Evolutionary conservation across 2,113 vertebrate genomes (phyloP).

Genomic region (Motacilla alba): DNA sequence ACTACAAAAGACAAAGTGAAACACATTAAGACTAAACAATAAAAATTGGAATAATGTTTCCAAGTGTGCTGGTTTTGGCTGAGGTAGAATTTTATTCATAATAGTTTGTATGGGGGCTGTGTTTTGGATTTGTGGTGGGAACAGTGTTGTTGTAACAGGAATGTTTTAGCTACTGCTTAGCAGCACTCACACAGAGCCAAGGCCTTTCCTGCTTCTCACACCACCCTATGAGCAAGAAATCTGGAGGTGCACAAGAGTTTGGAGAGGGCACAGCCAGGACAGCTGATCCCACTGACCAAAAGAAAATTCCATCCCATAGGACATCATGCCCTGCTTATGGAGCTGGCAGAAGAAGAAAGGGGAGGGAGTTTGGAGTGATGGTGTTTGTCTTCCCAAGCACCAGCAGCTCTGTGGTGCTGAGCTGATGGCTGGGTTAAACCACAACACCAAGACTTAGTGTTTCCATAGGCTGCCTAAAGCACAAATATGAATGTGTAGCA

Average conservation of each 20-base stretch:
- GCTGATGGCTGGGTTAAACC: not conserved
- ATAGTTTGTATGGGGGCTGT: not conserved
- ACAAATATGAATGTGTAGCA: not conserved
- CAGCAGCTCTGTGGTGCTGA: not conserved
- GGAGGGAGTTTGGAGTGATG: not conserved
- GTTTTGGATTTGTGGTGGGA: not conserved
- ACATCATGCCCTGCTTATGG: not conserved
- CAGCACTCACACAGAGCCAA: not conserved
- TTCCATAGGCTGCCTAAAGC: not conserved
- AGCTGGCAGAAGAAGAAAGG: not conserved
- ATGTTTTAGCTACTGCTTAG: not conserved
- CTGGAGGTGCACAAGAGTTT: not conserved
- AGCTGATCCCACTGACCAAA: not conserved
- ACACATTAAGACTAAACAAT: not conserved
- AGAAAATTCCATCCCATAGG: not conserved
- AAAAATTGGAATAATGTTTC: not conserved
- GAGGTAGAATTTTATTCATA: not conserved
- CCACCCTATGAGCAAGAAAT: not conserved
- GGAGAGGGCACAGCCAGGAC: not conserved
- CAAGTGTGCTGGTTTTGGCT: not conserved
- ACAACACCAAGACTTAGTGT: not conserved
- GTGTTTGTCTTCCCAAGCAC: not conserved
- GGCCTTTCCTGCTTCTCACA: not conserved
- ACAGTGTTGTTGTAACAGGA: not conserved
- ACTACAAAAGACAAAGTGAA: not conserved